phyloP scores from a whole-genome alignment of 2,888 invertebrate genomes.

The Galeopsomyia nigrocyanea region DNA sequence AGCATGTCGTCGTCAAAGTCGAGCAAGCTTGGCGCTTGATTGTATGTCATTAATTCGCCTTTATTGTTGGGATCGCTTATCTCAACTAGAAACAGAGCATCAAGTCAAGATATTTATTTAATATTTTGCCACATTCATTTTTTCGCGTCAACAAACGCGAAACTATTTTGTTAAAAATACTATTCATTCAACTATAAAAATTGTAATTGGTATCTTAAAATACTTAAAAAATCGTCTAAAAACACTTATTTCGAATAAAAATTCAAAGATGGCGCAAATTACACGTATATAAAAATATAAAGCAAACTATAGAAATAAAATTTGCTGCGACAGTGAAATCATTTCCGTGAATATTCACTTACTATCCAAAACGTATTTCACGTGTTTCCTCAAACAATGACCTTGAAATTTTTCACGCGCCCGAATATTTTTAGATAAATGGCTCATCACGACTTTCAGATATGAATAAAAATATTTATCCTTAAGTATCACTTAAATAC shows the following conservation, averaged over 20 bases:
- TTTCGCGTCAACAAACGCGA: too few species aligned
- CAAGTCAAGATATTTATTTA: neutral
- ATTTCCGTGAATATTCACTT: too few species aligned
- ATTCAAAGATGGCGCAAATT: too few species aligned
- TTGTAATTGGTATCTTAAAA: too few species aligned
- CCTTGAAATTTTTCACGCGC: conserved; percentile 8
- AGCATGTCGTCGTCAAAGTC: conserved; percentile 65
- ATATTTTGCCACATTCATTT: too few species aligned
- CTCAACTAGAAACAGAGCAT: conserved; percentile 42
- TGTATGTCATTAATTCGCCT: conserved; percentile 65
- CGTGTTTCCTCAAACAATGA: conserved; percentile 1
- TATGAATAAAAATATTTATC: conserved; percentile 12
- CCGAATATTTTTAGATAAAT: conserved; percentile 17
- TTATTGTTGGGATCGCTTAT: conserved; percentile 51
- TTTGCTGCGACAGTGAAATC: conserved; percentile 2
- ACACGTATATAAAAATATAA: too few species aligned
- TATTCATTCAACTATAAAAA: too few species aligned
- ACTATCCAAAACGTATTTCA: too few species aligned
- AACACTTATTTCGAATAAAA: too few species aligned
- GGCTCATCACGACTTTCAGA: neutral
- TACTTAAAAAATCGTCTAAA: too few species aligned
- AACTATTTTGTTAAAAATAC: too few species aligned
- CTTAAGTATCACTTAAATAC: neutral
- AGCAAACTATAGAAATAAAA: conserved; percentile 22
- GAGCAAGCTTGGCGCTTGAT: conserved; percentile 56